Evolutionary conservation across 2,888 invertebrate genomes (phyloP), one percentile per base, ranked within the genome.

Genomic region (Venusia cambrica): DNA sequence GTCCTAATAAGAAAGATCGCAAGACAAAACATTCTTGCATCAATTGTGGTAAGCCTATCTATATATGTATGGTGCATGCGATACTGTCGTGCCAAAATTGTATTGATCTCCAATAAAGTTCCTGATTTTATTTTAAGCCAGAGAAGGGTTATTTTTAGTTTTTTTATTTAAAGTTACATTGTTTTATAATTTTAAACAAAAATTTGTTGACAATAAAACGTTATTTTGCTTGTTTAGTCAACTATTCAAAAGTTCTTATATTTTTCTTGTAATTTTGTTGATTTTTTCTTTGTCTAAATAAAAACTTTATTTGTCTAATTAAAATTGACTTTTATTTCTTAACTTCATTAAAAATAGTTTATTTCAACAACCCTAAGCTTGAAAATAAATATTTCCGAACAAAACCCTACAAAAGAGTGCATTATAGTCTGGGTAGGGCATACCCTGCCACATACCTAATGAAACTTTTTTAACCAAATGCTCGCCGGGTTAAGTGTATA

Each of bases 11-110:
- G 15, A 41, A 41, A 15, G 37, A 42, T 21, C 13, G 37, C 13
- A 37, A 42, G 27, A 42, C 37, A 12, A 37, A 31, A 28, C 12
- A 37, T 16, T 11, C 19, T 10, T 42, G 41, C 24, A 29, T 16
- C 8, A 22, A 11, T 9, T 35, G 41, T 20, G 20, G n/a, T 6
- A 29, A 29, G 11, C 29, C 29, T 9, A 29, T 14, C 19, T 29
- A 20, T 11, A 13, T 14, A 29, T 29, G 29, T 11, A 13, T 29
- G 17, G 17, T 18, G 11, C 19, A 27, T 17, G 17, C 17, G 9
- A 18, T 11, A 18, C 11, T 27, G 10, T 18, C 14, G 4, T 29
- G 29, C 14, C 6, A 19, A 29, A 19, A 19, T 20, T 29, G 19
- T 20, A 11, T 18, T 29, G 20, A 20, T 19, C 20, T 19, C 18